Percentiles rank a stretch among this genome's conserved stretches.
Conservation (phyloP, 2,888 invertebrate genomes). For the Lasius platythorax region DNA sequence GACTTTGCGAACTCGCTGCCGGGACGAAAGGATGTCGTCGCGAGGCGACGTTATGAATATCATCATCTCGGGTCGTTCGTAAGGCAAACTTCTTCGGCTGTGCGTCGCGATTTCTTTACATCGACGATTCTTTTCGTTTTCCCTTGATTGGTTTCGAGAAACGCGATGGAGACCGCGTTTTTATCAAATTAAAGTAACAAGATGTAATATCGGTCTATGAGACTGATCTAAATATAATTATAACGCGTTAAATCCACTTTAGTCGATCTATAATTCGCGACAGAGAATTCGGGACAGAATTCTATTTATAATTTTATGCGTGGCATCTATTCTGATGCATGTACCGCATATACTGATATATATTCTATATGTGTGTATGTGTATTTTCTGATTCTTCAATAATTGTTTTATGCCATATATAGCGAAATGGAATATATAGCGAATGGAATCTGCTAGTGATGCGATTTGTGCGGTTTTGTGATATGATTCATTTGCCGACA, state of each 20-base stretch:
- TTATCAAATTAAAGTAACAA: neutral
- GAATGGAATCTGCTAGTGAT: no score
- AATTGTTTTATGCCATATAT: no score
- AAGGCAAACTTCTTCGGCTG: no score
- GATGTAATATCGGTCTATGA: neutral
- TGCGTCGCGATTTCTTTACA: no score
- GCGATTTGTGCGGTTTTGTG: no score
- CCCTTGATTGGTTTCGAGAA: neutral
- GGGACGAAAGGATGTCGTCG: neutral
- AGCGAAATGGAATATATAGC: no score
- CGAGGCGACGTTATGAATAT: neutral
- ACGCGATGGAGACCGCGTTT: neutral
- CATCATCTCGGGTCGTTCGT: neutral
- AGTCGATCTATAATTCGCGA: neutral
- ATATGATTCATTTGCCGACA: no score
- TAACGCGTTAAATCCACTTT: neutral
- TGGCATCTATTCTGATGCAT: neutral
- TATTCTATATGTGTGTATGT: neutral
- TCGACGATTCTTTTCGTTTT: neutral
- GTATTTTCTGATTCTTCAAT: no score
- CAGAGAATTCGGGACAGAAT: neutral
- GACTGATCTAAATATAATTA: neutral
- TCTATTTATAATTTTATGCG: conserved; percentile 5
- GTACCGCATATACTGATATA: neutral
- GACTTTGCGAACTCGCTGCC: neutral